Evolutionary conservation across 2,797 vertebrate genomes (phyloP), one percentile per base, ranked within the genome.

Genomic region (Xiphorhynchus erythropygius): DNA sequence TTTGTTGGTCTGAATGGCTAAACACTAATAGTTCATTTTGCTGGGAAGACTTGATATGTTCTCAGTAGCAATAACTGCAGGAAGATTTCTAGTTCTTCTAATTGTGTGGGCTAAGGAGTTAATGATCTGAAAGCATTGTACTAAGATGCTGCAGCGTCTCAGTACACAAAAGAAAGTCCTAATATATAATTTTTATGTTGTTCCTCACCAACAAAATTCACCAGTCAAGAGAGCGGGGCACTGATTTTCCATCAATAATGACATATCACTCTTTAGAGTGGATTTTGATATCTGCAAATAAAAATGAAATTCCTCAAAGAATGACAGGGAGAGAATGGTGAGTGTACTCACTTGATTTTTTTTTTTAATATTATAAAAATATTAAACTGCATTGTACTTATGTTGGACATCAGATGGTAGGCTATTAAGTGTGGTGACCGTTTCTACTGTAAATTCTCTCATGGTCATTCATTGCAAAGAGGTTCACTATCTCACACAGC

Each of bases 211-310:
- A 16, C 2, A 67, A 64, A 67, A 21, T 11, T 85, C 35, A 19
- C 8, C 15, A 41, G 28, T 19, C 3, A 1, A 57, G 22, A 33
- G 13, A 85, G 3, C 0, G 0, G 2, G 1, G 57, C 60, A 13
- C 6, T 60, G 44, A 17, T 28, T 25, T 83, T 85, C 44, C 18
- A 15, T 9, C 5, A 3, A 27, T 27, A 32, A n/a, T 17, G 6
- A 21, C 0, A 2, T 12, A 73, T 22, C 25, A 15, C 57, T 62
- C 35, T 50, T 65, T 23, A 32, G 18, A 62, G 5, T 35, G 25
- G 18, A 52, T 74, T 84, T 86, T 71, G 73, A 68, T 27, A 83
- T 32, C 64, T 67, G 41, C 25, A 70, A 62, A 39, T n/a, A 50
- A 15, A 80, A 87, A 50, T 15, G 0, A 59, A 68, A n/a, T 56